Evolutionary conservation across 1,140 invertebrate genomes (phyloP), one percentile per base, ranked within the genome.

Genomic region (Pogonomyrmex californicus): DNA sequence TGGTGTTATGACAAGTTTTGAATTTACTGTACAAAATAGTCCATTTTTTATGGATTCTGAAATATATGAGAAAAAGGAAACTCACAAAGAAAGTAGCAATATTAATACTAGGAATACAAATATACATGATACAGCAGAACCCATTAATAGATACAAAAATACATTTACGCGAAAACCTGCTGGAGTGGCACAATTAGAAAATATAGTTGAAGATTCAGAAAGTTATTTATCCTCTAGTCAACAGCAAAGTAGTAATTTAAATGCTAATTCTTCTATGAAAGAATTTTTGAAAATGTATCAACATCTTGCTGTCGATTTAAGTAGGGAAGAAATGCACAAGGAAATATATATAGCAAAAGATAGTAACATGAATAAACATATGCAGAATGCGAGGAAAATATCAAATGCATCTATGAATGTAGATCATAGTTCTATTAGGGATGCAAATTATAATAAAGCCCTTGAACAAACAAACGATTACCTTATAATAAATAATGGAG

Each of bases 1-100:
- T 86, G 97, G 97, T 85, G 96, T 97, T 10, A 97, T 97, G 96
- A 97, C 97, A 3, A 97, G 97, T 93, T 97, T 97, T 94, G 97
- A 97, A 94, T 96, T 97, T 85, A 96, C 96, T 2, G 94, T 97
- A n/a, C 93, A 95, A 77, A 95, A 95, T 63, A 95, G 91, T 89
- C 94, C 92, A 41, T 91, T 93, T 56, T 38, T 91, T 7, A 0
- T 89, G 0, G 93, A 94, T 1, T 65, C 77, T 10, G 93, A 93
- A 10, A 79, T 96, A 95, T 86, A 96, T 93, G 62, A 96, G 92
- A 88, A 93, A 92, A 54, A 95, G 92, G 94, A 79, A 93, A 93
- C 85, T 88, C 86, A 94, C 94, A 92, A 94, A 93, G 91, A 93
- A 94, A 75, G 66, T 91, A 49, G 92, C 92, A 17, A 93, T 90